Conservation (phyloP, 2,888 invertebrate genomes). For the Eueremaeus valkanovi region DNA sequence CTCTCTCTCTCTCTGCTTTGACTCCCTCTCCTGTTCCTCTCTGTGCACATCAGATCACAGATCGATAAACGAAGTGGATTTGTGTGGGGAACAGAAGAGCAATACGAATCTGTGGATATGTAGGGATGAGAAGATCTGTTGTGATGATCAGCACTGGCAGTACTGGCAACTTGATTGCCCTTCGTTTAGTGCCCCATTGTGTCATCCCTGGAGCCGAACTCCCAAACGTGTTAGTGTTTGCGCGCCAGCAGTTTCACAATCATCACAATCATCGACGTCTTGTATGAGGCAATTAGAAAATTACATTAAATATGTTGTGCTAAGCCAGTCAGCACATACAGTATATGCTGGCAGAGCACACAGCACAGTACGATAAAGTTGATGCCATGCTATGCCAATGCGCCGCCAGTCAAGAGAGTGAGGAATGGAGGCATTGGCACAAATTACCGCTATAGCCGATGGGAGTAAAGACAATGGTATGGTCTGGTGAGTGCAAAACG, state of each 20-base stretch:
- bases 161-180: constrained; percentile 12
- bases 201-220: constrained; percentile 18
- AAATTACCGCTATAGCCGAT: constrained; percentile 24
- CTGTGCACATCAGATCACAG: not conserved
- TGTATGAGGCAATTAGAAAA: constrained; percentile 46
- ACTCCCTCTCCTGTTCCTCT: constrained; percentile 5
- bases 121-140: not conserved
- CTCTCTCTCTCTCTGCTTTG: not conserved
- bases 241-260: constrained; percentile 13
- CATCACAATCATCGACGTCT: constrained; percentile 25
- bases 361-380: no score
- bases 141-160: not conserved
- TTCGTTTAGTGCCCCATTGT: constrained; percentile 24
- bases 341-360: not conserved
- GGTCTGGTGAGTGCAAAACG: constrained; percentile 20
- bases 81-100: constrained; percentile 9
- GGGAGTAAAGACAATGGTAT: constrained; percentile 30
- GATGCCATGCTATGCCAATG: no score
- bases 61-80: constrained; percentile 23
- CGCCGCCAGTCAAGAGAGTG: not conserved
- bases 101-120: not conserved
- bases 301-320: constrained; percentile 47
- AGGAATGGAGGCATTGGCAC: constrained; percentile 18
- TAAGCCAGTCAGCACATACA: not conserved
- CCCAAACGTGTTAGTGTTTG: constrained; percentile 26